phyloP scores from a whole-genome alignment of 1,140 invertebrate species.

The Drosophila mauritiana region DNA sequence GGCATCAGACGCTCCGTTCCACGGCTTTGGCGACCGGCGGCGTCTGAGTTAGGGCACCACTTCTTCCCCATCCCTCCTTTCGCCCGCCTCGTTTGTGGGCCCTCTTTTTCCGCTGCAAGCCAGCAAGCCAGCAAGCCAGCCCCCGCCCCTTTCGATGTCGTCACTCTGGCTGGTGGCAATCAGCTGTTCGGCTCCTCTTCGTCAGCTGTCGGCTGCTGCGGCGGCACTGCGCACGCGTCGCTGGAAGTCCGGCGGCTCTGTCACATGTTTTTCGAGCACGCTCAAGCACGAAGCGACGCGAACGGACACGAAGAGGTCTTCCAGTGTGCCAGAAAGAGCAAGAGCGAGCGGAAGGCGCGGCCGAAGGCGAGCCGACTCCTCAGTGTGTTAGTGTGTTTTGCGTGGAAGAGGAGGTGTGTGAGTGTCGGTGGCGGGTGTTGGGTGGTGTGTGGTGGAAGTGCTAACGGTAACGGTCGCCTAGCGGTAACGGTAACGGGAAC shows the following conservation, averaged over 20 bases:
- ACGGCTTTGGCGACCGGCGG: slow-evolving; percentile 12
- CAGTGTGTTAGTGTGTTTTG: slow-evolving; percentile 58
- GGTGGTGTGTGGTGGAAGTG: neutral
- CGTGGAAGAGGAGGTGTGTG: slow-evolving; percentile 13
- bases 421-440: neutral
- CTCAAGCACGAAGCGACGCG: slow-evolving; percentile 1
- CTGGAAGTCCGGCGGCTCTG: slow-evolving; percentile 57
- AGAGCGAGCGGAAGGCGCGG: slow-evolving; percentile 20
- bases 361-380: slow-evolving; percentile 15
- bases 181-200: slow-evolving; percentile 66
- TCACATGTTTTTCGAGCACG: slow-evolving; percentile 61
- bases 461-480: slow-evolving; percentile 7
- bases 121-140: neutral
- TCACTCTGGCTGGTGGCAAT: slow-evolving; percentile 39
- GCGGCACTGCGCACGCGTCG: slow-evolving; percentile 49
- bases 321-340: slow-evolving; percentile 74
- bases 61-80: neutral
- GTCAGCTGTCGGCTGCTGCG: slow-evolving; percentile 52
- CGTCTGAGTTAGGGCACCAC: slow-evolving; percentile 14
- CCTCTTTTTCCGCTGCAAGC: neutral
- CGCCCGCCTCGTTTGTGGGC: neutral
- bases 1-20: slow-evolving; percentile 36
- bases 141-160: neutral
- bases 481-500: slow-evolving; percentile 39
- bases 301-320: slow-evolving; percentile 34